Evolutionary conservation across 2,797 vertebrate species (phyloP), one percentile per base, ranked within the genome.

Genomic region (Trematomus bernacchii): DNA sequence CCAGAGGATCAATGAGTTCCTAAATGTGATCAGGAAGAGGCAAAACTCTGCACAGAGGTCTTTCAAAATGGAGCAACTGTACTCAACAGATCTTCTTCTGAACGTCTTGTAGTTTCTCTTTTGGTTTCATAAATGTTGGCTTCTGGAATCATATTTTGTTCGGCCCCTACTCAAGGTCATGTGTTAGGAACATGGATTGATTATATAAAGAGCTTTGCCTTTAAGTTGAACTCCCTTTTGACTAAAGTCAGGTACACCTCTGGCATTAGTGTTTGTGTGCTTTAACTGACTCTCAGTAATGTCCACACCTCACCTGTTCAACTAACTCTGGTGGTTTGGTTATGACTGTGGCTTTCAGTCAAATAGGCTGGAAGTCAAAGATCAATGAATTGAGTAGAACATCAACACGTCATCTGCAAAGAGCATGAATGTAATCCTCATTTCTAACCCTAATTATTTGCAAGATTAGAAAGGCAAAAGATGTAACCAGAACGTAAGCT

Each of bases 341-440:
- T 30, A 4, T 30, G 30, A 30, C 30, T 4, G 30, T 33, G 30
- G 30, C 30, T 33, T 33, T 33, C 30, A 33, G 30, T 33, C 30
- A 4, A 33, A 30, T 6, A 33, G 30, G 30, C 30, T 37, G 54
- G 16, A 57, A 7, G 37, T 59, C 57, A 21, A 1, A 60, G 19
- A 14, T 62, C 21, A 30, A 6, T 6, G 15, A 46, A 44, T n/a
- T 1, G 13, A 15, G 10, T 55, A 42, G 12, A 21, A 44, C 11
- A 61, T n/a, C 47, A 11, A 12, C 46, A 42, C 67, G 51, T 70
- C 33, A 1, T 70, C 55, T 70, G 55, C 46, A 60, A 27, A 70
- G 27, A 6, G n/a, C 9, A 40, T 3, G 23, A 6, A 12, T 23
- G 8, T 2, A 15, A 11, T 6, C n/a, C 33, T 52, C 48, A 23